These are phyloP conservation scores for Corynorhinus townsendii DNA, from an alignment of 2,113 vertebrate genomes.

Conservation along the genomic window DNA sequence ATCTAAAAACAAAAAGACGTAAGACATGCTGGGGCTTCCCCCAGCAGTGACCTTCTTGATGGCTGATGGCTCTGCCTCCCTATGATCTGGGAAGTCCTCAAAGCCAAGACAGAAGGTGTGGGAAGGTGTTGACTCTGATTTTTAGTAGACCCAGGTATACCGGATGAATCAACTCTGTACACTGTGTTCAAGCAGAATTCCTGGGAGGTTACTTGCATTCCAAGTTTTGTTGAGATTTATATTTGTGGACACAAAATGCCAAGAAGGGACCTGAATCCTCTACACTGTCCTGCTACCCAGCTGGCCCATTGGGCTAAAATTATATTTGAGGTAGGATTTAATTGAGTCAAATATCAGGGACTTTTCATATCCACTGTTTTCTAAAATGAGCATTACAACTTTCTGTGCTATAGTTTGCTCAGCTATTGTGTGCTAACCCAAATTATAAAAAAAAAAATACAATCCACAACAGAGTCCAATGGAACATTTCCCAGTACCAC, in stretches of 20 bases:
- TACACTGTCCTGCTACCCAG: neutral
- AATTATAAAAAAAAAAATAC: neutral
- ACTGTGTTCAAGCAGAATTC: neutral
- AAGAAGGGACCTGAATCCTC: neutral
- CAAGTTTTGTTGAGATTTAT: neutral
- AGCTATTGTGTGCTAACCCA: neutral
- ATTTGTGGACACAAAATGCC: neutral
- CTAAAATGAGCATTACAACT: neutral
- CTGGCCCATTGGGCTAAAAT: neutral
- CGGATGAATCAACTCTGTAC: neutral
- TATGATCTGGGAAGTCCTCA: neutral
- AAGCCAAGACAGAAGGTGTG: neutral
- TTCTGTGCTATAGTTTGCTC: neutral
- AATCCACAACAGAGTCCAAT: neutral
- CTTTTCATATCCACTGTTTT: slow-evolving; percentile 29
- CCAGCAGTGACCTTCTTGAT: neutral
- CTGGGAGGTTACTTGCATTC: neutral
- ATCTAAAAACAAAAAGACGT: neutral
- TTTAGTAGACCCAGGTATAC: neutral
- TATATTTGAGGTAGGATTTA: neutral
- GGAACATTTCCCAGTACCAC: neutral
- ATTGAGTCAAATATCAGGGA: neutral
- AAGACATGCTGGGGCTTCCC: neutral
- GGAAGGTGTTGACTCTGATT: neutral
- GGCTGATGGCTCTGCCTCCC: neutral